These are phyloP conservation scores for Pseudorhiza aurosa DNA, from an alignment of 30 jellyfish, hydroid and myxozoan species.

Conservation along the genomic window DNA sequence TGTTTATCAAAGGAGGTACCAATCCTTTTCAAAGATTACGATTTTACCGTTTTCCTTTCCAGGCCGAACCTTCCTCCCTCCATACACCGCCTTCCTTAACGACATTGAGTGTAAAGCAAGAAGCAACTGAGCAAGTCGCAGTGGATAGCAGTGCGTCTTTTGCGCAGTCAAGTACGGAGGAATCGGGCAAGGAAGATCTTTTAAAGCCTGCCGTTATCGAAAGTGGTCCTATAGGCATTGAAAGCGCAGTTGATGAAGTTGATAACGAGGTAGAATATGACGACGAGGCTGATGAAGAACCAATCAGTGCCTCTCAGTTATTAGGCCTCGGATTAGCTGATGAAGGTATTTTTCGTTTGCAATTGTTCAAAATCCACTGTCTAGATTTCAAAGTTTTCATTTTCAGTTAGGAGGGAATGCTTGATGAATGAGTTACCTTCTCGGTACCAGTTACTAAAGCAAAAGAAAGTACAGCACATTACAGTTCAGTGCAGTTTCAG, in stretches of 20 bases:
- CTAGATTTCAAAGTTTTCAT: too few relatives aligned
- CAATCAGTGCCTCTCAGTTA: slow-evolving; percentile 75
- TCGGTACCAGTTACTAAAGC: too few relatives aligned
- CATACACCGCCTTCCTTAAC: background rate
- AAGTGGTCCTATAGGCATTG: slow-evolving; percentile 38
- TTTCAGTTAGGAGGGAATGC: too few relatives aligned
- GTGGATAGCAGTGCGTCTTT: background rate
- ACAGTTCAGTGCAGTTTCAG: too few relatives aligned
- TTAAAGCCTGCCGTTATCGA: slow-evolving; percentile 35
- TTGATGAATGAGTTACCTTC: too few relatives aligned
- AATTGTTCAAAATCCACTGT: too few relatives aligned
- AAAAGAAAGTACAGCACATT: too few relatives aligned
- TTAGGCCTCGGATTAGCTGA: slow-evolving; percentile 54
- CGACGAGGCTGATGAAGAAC: slow-evolving; percentile 66
- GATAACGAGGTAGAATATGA: slow-evolving; percentile 61
- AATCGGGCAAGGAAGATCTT: background rate
- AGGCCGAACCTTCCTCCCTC: background rate
- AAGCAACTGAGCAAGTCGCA: background rate
- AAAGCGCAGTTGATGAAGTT: slow-evolving; percentile 19
- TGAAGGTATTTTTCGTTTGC: too few relatives aligned
- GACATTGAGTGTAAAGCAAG: background rate
- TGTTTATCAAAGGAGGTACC: too few relatives aligned
- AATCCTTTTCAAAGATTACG: too few relatives aligned
- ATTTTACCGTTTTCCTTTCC: background rate
- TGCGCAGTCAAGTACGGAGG: background rate